Evolutionary conservation across 2,888 invertebrate genomes (phyloP).

Genomic region (Lycophotia porphyrea): DNA sequence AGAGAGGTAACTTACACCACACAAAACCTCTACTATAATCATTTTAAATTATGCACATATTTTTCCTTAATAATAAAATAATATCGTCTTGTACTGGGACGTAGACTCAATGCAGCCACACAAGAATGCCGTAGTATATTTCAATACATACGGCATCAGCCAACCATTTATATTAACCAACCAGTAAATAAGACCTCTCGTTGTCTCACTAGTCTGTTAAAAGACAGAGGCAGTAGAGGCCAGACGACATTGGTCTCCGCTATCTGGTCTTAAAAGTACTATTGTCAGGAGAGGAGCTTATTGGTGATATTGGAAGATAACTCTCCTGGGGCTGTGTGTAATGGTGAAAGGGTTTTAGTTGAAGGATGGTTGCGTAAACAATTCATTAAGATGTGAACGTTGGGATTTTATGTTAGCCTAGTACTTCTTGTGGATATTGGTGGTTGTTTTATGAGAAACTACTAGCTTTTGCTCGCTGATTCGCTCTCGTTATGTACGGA

Average conservation of each 20-base stretch:
- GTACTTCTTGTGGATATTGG: conserved; percentile 18
- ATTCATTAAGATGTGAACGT: conserved; percentile 28
- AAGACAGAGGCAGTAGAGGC: conserved; percentile 41
- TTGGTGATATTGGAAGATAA: conserved; percentile 76
- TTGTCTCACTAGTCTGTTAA: conserved; percentile 30
- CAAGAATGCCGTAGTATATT: conserved; percentile 74
- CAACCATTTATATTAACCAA: conserved; percentile 71
- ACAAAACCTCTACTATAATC: conserved; percentile 21
- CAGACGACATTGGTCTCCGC: conserved; percentile 45
- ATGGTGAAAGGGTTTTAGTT: conserved; percentile 55
- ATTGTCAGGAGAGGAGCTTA: conserved; percentile 69
- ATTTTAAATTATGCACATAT: conserved; percentile 44
- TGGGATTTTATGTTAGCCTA: conserved; percentile 40
- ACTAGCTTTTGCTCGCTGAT: not conserved
- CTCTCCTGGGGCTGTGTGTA: conserved; percentile 61
- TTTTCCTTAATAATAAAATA: conserved; percentile 56
- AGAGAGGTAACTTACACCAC: conserved; percentile 17
- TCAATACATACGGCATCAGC: conserved; percentile 76
- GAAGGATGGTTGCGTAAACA: conserved; percentile 26
- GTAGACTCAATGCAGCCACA: conserved; percentile 67
- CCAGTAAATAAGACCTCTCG: conserved; percentile 62
- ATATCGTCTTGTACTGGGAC: conserved; percentile 40
- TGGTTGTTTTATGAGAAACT: not conserved
- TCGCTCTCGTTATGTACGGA: not conserved
- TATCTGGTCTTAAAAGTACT: conserved; percentile 61